Percentiles rank a stretch among this genome's conserved stretches.
These are phyloP conservation scores for Channa argus DNA, from an alignment of 2,113 vertebrate genomes.

Conservation along the genomic window DNA sequence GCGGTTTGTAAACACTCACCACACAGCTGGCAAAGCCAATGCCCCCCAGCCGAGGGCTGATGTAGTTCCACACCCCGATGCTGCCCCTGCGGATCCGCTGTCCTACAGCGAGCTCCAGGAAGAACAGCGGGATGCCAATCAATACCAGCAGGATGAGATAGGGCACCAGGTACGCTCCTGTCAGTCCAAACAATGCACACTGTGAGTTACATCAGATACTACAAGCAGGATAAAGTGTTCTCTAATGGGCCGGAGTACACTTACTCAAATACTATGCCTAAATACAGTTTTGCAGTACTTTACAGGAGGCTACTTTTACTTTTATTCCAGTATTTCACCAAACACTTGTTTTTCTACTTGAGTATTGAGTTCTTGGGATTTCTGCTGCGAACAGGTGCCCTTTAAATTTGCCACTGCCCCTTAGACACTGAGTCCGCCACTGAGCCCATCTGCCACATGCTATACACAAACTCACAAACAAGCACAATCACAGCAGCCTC, in stretches of 20 bases:
- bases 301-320: too few relatives aligned
- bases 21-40: constrained; percentile 97
- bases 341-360: too few relatives aligned
- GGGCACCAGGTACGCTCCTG: constrained; percentile 97
- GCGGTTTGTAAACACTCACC: constrained; percentile 82
- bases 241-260: too few relatives aligned
- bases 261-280: too few relatives aligned
- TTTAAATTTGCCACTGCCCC: too few relatives aligned
- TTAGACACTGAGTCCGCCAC: too few relatives aligned
- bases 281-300: too few relatives aligned
- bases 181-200: background rate
- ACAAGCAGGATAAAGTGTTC: too few relatives aligned
- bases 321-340: too few relatives aligned
- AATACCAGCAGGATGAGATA: constrained; percentile 92
- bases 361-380: too few relatives aligned
- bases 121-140: constrained; percentile 97
- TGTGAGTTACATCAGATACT: background rate
- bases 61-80: constrained; percentile 99
- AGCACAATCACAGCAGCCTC: background rate
- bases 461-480: background rate
- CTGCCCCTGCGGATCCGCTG: constrained; percentile 96
- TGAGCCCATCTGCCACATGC: background rate
- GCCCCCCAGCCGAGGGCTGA: constrained; percentile 95
- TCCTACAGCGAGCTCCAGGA: constrained; percentile 96
- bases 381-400: too few relatives aligned